Base-by-base conservation (phyloP, 2,888 invertebrate species). In the Lithophane semibrunnea region DNA sequence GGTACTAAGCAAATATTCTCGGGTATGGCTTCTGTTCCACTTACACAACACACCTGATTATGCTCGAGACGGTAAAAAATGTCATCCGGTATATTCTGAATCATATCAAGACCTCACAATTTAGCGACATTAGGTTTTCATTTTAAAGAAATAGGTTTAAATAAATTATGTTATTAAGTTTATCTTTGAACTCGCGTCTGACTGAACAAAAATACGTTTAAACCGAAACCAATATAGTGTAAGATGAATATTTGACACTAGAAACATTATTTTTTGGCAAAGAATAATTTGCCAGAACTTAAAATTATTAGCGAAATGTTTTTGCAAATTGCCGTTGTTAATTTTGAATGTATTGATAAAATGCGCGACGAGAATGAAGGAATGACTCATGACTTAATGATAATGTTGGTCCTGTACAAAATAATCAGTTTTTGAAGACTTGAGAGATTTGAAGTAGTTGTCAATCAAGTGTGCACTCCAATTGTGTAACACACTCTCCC, bases 211-310 rank as follows among this genome's bases (percentile, higher is more conserved):
- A 65, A 52, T 5, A 69, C 37, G 9, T 73, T 72, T 58, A 13
- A 65, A 52, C 56, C 18, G 18, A 69, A 69, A 64, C 24, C 42
- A 66, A 76, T 71, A 76, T 71, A n/a, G 21, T 54, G 67, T 79
- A 74, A 64, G 12, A 84, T 82, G 44, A 74, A 75, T 83, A 75
- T 85, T 85, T 83, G 84, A 85, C 79, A 61, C 71, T 79, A 73
- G 47, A 73, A 44, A 21, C 12, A 64, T 61, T 49, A 44, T 13
- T 29, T 66, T 82, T 63, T 42, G 47, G 75, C 2, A 37, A 61
- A 63, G 21, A 42, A 49, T 29, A 10, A 67, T 54, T 10, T 69
- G 5, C 13, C 3, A 60, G 37, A 67, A 56, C 67, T 71, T 73
- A 73, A 44, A 83, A 69, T 49, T 68, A 74, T n/a, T 61, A 58